phyloP scores from a whole-genome alignment of 2,113 vertebrate genomes.

The Coturnix japonica region DNA sequence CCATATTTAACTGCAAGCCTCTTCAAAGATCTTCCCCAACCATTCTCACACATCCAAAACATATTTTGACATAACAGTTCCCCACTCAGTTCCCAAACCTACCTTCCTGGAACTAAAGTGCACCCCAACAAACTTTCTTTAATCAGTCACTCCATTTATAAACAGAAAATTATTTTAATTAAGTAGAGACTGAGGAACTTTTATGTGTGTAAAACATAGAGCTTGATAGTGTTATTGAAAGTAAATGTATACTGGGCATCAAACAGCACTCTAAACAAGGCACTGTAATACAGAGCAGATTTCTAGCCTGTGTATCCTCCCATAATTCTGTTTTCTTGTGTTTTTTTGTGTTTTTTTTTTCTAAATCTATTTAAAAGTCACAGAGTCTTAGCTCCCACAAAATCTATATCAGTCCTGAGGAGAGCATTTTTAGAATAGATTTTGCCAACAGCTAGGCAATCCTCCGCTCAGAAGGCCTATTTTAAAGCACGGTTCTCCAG shows the following conservation, averaged over 20 bases:
- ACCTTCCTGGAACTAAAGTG: background rate
- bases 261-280: background rate
- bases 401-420: background rate
- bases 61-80: background rate
- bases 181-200: background rate
- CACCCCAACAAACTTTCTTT: background rate
- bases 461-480: slow-evolving; percentile 11
- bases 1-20: background rate
- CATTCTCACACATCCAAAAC: background rate
- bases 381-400: background rate
- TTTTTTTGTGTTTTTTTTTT: no score
- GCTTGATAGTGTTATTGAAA: background rate
- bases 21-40: background rate
- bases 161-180: background rate
- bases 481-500: slow-evolving; percentile 13
- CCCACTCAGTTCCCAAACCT: background rate
- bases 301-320: background rate
- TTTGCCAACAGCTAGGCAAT: background rate
- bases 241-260: background rate
- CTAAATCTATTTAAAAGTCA: background rate
- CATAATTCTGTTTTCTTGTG: background rate
- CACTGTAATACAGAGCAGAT: background rate
- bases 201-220: background rate
- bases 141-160: background rate
- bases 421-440: slow-evolving; percentile 29